Evolutionary conservation across 2,797 vertebrate genomes (phyloP), one percentile per base, ranked within the genome.

Genomic region (Mormyrops boulengeri): DNA sequence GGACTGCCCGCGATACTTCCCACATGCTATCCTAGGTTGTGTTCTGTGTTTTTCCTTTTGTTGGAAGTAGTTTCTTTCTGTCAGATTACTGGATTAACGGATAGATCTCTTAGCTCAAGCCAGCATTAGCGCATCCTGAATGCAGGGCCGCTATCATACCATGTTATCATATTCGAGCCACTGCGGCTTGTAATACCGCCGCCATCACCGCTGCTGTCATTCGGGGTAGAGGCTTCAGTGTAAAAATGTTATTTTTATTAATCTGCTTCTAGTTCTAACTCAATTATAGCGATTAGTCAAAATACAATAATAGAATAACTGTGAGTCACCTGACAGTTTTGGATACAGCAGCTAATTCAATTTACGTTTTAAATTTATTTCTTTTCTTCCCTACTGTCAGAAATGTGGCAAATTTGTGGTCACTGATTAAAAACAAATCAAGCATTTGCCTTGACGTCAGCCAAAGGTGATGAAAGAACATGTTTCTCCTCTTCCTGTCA

Each of bases 361-460:
- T 69, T 88, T 49, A 22, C 9, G 4, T 49, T 52, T 50, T 11
- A 5, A 1, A 11, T 82, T 4, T 80, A 17, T 14, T 47, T 80
- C 2, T 55, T 88, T 88, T 88, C 38, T 50, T 69, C 47, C 49
- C 49, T 22, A 50, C 17, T 53, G 53, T 52, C 50, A 49, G 60
- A 88, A 80, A 41, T 49, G 19, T 50, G 34, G 34, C 17, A 89
- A 26, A 53, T 19, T 38, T 60, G 52, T 19, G 19, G 26, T 85
- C 38, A 22, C 55, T 89, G 82, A 77, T 80, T 80, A 17, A 17
- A 73, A 34, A 49, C 49, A 38, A 19, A 34, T 55, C 8, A 38
- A 82, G 53, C 88, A 14, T 89, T 85, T 62, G 73, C 19, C 77
- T 89, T 84, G 77, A 85, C 69, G 19, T 26, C 38, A 49, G 34